Conservation (phyloP, 2,113 vertebrate species). For the Puffinus mauretanicus region DNA sequence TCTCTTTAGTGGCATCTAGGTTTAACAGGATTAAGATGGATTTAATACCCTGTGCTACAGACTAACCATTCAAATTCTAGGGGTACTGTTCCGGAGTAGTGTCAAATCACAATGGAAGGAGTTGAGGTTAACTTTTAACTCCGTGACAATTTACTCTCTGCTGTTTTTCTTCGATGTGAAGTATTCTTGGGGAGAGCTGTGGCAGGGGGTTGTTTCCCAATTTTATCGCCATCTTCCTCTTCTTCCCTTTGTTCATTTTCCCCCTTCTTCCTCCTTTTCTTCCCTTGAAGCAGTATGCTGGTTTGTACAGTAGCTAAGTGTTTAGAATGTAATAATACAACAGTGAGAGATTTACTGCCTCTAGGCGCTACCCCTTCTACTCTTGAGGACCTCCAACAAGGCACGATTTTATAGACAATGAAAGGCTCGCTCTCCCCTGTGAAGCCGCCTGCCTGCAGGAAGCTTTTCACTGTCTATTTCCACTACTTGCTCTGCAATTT, state of each 20-base stretch:
- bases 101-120: conserved; percentile 44
- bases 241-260: conserved; percentile 29
- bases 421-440: conserved; percentile 43
- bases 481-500: conserved; percentile 56
- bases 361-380: conserved; percentile 36
- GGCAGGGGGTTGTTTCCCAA: background rate
- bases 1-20: conserved; percentile 35
- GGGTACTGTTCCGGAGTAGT: conserved; percentile 16
- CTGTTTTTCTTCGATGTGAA: conserved; percentile 32
- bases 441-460: conserved; percentile 37
- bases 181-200: background rate
- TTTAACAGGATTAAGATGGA: conserved; percentile 60
- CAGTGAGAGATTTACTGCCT: conserved; percentile 46
- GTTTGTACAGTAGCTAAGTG: conserved; percentile 35
- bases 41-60: conserved; percentile 33
- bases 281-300: conserved; percentile 15
- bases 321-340: conserved; percentile 53
- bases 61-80: conserved; percentile 29
- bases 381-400: conserved; percentile 62
- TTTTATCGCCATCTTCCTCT: conserved; percentile 11
- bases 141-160: background rate
- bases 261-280: background rate
- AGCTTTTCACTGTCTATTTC: conserved; percentile 60
- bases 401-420: conserved; percentile 60
- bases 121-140: conserved; percentile 50